Conservation (phyloP, 2,797 vertebrate genomes). For the Carduelis carduelis region DNA sequence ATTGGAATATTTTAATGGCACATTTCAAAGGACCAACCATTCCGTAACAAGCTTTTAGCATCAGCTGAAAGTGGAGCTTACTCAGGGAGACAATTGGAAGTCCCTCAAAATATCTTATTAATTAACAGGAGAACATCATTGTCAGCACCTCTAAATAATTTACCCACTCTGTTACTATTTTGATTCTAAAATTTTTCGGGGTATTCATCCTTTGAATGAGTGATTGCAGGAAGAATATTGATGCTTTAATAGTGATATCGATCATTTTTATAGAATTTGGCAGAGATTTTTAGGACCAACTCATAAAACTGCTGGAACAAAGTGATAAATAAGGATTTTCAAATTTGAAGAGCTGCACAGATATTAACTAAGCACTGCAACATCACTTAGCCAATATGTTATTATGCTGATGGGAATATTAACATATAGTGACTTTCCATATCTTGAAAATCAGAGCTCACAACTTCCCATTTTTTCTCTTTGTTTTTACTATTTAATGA, state of each 20-base stretch:
- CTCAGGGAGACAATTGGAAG: background rate
- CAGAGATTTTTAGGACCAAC: background rate
- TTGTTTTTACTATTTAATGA: background rate
- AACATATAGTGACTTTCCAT: background rate
- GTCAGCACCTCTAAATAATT: conserved; percentile 38
- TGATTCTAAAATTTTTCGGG: conserved; percentile 29
- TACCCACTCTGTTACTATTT: background rate
- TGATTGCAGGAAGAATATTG: background rate
- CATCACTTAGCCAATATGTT: background rate
- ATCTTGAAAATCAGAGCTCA: background rate
- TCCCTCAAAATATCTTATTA: conserved; percentile 37
- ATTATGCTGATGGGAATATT: background rate
- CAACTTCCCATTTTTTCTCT: background rate
- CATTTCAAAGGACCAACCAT: background rate
- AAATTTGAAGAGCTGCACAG: conserved; percentile 4
- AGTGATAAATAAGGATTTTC: background rate
- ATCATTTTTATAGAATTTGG: conserved; percentile 1
- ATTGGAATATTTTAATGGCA: conserved; percentile 10
- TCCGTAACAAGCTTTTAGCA: background rate
- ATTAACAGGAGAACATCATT: conserved; percentile 49
- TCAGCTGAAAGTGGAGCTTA: background rate
- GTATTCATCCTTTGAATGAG: conserved; percentile 32
- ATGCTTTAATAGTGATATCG: background rate
- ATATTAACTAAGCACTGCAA: conserved; percentile 4
- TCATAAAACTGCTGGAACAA: background rate